Evolutionary conservation across 2,113 vertebrate genomes (phyloP).

Genomic region (Neodontobutis hainanensis): DNA sequence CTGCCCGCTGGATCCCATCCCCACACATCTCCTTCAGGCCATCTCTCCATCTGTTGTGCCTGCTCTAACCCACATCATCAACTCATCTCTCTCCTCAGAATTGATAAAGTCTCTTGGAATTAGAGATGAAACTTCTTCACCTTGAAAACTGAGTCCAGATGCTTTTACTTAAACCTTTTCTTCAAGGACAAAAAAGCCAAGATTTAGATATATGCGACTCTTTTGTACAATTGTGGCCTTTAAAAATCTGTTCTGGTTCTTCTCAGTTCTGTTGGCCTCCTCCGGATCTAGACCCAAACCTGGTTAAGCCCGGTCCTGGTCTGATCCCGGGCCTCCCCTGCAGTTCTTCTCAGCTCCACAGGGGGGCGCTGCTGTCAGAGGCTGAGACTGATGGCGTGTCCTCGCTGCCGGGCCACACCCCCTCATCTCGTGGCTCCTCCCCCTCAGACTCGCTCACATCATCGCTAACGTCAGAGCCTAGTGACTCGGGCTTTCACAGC

Average conservation of each 20-base stretch:
- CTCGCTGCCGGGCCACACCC: constrained; percentile 54
- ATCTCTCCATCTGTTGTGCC: too few relatives aligned
- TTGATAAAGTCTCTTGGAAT: too few relatives aligned
- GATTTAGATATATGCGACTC: too few relatives aligned
- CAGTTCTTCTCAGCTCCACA: constrained; percentile 61
- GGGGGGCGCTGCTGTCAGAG: constrained; percentile 61
- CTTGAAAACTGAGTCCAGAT: too few relatives aligned
- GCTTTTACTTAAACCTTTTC: too few relatives aligned
- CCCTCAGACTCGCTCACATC: constrained; percentile 54
- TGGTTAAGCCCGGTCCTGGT: constrained; percentile 50
- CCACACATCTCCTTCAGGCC: too few relatives aligned
- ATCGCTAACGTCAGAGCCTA: constrained; percentile 67
- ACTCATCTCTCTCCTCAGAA: too few relatives aligned
- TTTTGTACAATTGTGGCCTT: too few relatives aligned
- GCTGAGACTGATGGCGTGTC: constrained; percentile 68
- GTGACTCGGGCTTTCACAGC: constrained; percentile 71
- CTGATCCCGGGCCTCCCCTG: constrained; percentile 54
- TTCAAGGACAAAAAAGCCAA: too few relatives aligned
- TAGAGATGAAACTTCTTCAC: too few relatives aligned
- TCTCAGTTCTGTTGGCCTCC: constrained; percentile 4
- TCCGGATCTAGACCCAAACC: background rate
- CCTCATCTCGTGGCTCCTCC: constrained; percentile 63
- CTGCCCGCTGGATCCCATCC: too few relatives aligned
- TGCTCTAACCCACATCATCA: too few relatives aligned
- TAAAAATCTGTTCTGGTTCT: background rate